Base-by-base conservation (phyloP, 2,888 invertebrate genomes). In the Pantelozetes paolii region DNA sequence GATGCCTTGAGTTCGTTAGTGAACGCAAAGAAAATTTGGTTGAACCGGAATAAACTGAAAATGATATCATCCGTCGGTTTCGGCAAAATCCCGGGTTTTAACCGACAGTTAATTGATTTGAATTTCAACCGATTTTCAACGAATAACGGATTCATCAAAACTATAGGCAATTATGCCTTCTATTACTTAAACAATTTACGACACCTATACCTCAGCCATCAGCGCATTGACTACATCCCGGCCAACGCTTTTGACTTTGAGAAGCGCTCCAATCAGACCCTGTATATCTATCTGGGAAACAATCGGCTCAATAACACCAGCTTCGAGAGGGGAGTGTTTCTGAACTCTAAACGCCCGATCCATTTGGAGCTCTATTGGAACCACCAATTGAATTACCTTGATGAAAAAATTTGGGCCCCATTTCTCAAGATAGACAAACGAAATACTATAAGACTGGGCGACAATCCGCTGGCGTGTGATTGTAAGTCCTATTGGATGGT, bases 361-460 rank as follows among this genome's bases (percentile, higher is more conserved):
- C 74, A 74, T 62, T 26, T 74, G 23, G 74, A 74, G 40, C 48
- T 74, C 2, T 74, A 74, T 23, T 74, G 74, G 74, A 74, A 74
- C 30, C 70, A 50, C 15, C 40, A 71, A n/a, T n/a, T 74, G 11
- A 71, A 54, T n/a, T 74, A 71, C 28, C 20, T 74, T 8, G 74
- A 74, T 18, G 74, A 74, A 36, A n/a, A 28, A 30, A 45, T 74
- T 5, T 74, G 50, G 23, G 57, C 42, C 9, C 74, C 74, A 11
- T 74, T 74, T 54, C 48, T 74, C 18, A 18, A 20, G 8, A 13
- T 6, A 2, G 40, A 71, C 42, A 50, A 57, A 23, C 20, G 26
- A 13, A 74, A 74, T 48, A 32, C 28, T 6, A 71, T 74, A 11
- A 30, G 70, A 36, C 36, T 74, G 20, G 57, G 57, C 20, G 74